A percentile compares a stretch with the other conserved stretches of the same genome.
Evolutionary conservation across 2,797 vertebrate genomes (phyloP).

Genomic region (Lacerta agilis): DNA sequence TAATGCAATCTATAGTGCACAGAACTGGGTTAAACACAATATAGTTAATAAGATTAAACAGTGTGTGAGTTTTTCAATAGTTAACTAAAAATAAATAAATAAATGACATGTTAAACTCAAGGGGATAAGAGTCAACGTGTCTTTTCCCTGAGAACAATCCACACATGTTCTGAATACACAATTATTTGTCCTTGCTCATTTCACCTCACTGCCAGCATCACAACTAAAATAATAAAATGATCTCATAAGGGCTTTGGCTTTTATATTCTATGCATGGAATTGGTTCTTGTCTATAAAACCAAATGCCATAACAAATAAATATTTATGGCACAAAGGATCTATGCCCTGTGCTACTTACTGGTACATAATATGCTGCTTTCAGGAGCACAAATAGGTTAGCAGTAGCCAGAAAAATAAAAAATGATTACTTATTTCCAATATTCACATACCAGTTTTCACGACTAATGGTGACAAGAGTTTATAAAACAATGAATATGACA

Average conservation of each 20-base stretch:
- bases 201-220: background rate
- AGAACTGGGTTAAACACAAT: background rate
- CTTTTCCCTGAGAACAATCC: background rate
- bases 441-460: no score
- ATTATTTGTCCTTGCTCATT: background rate
- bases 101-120: background rate
- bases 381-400: background rate
- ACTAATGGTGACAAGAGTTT: no score
- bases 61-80: accelerated
- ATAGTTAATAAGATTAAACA: background rate
- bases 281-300: background rate
- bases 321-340: background rate
- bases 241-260: background rate
- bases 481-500: no score
- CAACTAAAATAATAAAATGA: background rate
- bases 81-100: background rate
- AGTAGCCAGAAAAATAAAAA: background rate
- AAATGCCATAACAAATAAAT: background rate
- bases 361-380: background rate
- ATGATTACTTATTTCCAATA: no score
- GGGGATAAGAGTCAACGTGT: background rate
- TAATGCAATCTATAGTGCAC: background rate
- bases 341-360: background rate
- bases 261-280: background rate
- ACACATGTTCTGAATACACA: background rate